Evolutionary conservation across 2,113 vertebrate genomes (phyloP), one percentile per base, ranked within the genome.

Genomic region (Sturnira hondurensis): DNA sequence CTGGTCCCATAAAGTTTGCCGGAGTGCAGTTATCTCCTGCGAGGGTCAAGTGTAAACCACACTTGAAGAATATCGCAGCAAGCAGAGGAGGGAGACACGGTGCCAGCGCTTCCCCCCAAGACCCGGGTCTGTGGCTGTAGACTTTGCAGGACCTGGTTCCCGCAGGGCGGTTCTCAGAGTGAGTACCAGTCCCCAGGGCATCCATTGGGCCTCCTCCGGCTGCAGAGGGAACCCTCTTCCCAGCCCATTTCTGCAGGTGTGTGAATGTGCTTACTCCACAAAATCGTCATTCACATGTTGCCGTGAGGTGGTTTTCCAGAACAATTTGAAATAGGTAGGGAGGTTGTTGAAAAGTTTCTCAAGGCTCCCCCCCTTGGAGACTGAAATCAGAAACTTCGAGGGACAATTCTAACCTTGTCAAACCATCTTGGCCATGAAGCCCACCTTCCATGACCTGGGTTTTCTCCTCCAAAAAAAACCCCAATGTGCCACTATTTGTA

Each of bases 81-180:
- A 61, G 94, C 10, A 52, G n/a, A 94, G 97, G 91, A 97, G 97
- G 91, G 50, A 96, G 96, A 93, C 76, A 38, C 81, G 96, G 73
- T 58, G n/a, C 47, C 28, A 33, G 22, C 43, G 4, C 22, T 95
- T 96, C 89, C 43, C 89, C 78, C 41, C 43, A 15, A 63, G 77
- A 22, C 50, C 54, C n/a, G 1, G 12, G 13, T 31, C 77, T 38
- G 65, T 33, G 88, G 71, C 81, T 63, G 2, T n/a, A 3, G 9
- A 17, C 77, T 67, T 31, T 1, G 14, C 14, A 22, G 45, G 56
- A 31, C 20, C 5, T 5, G 3, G 31, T 4, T 58, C 52, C 52
- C 43, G 3, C 1, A 47, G 0, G 6, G 33, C 0, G 28, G 16
- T 1, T 14, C 58, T 63, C 41, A 2, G 47, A 3, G 36, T 20